phyloP scores from a whole-genome alignment of 2,888 invertebrate species.

The Lithophane ornitopus region DNA sequence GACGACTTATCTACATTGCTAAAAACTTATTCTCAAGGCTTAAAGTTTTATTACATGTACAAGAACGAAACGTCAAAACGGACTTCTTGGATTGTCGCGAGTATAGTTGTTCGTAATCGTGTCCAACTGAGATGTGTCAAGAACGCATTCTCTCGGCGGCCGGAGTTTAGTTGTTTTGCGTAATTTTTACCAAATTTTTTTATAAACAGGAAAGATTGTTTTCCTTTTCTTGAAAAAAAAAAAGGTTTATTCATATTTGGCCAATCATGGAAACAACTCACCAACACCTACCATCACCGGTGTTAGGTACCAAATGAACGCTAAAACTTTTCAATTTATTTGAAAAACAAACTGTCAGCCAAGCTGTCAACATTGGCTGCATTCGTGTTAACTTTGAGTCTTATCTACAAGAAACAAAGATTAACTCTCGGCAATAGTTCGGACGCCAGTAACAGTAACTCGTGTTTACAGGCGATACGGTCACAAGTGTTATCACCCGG shows the following conservation, averaged over 20 bases:
- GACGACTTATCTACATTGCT: too few relatives aligned
- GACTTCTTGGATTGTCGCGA: too few relatives aligned
- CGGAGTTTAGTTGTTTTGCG: too few relatives aligned
- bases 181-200: too few relatives aligned
- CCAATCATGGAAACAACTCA: neutral
- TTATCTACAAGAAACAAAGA: constrained; percentile 58
- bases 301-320: constrained; percentile 11
- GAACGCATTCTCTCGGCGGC: too few relatives aligned
- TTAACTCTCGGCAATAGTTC: constrained; percentile 46
- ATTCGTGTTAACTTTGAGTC: constrained; percentile 32
- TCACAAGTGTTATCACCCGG: constrained; percentile 56
- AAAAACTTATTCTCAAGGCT: too few relatives aligned
- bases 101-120: too few relatives aligned
- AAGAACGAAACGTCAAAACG: too few relatives aligned
- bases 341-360: constrained; percentile 38
- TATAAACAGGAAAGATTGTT: too few relatives aligned
- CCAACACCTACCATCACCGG: neutral
- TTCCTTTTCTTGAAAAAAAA: too few relatives aligned
- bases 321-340: constrained; percentile 40
- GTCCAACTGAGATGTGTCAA: too few relatives aligned
- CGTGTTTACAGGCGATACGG: constrained; percentile 62
- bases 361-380: constrained; percentile 32
- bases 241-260: neutral
- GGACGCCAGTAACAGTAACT: constrained; percentile 46
- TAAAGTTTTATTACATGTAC: too few relatives aligned